Conservation (phyloP, 2,888 invertebrate species). For the Hydraecia micacea region DNA sequence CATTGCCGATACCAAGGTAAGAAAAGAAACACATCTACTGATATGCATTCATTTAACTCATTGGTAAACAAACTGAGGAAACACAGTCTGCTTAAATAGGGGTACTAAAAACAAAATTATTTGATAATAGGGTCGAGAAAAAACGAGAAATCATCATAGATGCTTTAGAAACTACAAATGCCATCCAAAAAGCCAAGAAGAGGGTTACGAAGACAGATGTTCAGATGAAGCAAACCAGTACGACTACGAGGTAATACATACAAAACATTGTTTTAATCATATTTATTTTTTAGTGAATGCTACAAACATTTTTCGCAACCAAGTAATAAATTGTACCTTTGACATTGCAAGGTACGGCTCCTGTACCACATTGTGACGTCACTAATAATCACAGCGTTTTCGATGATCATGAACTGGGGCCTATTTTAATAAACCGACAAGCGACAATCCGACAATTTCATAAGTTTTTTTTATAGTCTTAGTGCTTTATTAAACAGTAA, state of each 20-base stretch:
- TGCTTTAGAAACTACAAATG: constrained; percentile 73
- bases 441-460: background rate
- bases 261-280: background rate
- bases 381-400: background rate
- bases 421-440: background rate
- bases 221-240: constrained; percentile 53
- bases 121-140: constrained; percentile 74
- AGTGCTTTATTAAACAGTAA: background rate
- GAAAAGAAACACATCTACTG: background rate
- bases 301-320: background rate
- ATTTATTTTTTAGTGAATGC: background rate
- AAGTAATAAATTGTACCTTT: background rate
- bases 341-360: background rate
- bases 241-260: constrained; percentile 58
- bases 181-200: constrained; percentile 77
- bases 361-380: background rate
- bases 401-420: background rate
- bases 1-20: constrained; percentile 80
- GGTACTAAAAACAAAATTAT: background rate
- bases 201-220: constrained; percentile 80
- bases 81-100: background rate
- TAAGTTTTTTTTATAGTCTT: background rate
- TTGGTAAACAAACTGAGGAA: background rate
- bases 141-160: constrained; percentile 71
- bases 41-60: constrained; percentile 11